Percentiles rank a stretch among this genome's conserved stretches.
These are phyloP conservation scores for Osmerus eperlanus DNA, from an alignment of 2,113 vertebrate genomes.

Conservation along the genomic window DNA sequence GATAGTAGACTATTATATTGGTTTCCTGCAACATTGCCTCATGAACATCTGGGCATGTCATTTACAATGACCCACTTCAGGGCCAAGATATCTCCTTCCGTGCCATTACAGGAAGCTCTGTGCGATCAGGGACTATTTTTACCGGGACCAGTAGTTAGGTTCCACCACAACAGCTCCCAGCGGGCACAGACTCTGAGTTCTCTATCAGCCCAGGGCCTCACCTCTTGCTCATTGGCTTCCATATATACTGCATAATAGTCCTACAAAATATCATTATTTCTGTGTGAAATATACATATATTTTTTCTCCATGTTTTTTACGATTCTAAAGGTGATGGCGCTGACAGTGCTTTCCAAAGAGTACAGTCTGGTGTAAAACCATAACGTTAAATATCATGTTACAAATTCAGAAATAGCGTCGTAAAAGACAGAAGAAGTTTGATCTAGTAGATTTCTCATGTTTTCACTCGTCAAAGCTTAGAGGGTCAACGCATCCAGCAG, in stretches of 20 bases:
- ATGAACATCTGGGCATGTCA: constrained; percentile 57
- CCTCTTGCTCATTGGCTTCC: constrained; percentile 19
- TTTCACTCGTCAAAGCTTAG: background rate
- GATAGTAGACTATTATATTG: constrained; percentile 52
- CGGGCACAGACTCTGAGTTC: constrained; percentile 10
- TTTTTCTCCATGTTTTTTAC: constrained; percentile 18
- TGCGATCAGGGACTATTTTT: constrained; percentile 24
- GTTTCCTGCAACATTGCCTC: constrained; percentile 48
- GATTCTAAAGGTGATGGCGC: too few species aligned
- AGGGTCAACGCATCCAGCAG: background rate
- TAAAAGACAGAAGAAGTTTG: background rate
- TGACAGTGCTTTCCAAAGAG: too few species aligned
- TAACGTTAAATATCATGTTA: background rate
- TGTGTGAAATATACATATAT: constrained; percentile 3
- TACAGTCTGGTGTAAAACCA: background rate
- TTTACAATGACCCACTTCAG: constrained; percentile 54
- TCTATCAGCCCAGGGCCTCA: constrained; percentile 12
- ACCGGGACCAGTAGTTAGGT: constrained; percentile 12
- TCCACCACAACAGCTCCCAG: constrained; percentile 27
- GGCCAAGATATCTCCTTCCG: constrained; percentile 18
- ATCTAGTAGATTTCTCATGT: background rate
- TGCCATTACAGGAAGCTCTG: constrained; percentile 28
- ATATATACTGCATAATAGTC: background rate
- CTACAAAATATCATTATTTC: constrained; percentile 9
- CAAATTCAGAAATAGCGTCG: background rate